A percentile compares a stretch with the other conserved stretches of the same genome.
Conservation (phyloP, 2,888 invertebrate genomes). For the Apamea sordens region DNA sequence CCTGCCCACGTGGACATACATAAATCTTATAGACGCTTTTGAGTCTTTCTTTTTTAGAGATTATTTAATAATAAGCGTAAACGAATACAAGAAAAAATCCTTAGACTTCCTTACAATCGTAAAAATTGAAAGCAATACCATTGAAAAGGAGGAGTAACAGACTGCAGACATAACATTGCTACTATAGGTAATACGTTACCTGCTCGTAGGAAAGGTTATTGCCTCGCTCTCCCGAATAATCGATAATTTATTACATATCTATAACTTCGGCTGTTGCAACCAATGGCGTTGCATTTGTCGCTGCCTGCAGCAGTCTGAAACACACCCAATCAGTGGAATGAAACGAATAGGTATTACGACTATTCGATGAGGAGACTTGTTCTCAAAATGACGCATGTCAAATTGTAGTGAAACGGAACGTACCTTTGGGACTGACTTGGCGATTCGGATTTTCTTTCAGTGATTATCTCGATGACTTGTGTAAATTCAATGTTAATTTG, state of each 20-base stretch:
- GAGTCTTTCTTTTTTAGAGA: neutral
- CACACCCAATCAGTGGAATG: constrained; percentile 37
- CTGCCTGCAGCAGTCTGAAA: constrained; percentile 41
- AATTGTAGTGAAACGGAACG: constrained; percentile 81
- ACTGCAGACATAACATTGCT: neutral
- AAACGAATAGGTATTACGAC: constrained; percentile 25
- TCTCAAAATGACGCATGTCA: constrained; percentile 66
- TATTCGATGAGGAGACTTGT: constrained; percentile 30
- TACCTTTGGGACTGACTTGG: constrained; percentile 70
- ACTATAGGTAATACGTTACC: constrained; percentile 6
- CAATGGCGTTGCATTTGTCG: constrained; percentile 39
- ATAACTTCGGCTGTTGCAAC: constrained; percentile 45
- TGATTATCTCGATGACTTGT: constrained; percentile 84
- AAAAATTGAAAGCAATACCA: neutral
- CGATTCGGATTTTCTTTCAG: constrained; percentile 71
- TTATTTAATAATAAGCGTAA: neutral
- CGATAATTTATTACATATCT: constrained; percentile 44
- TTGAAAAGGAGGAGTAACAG: neutral
- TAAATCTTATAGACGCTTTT: neutral
- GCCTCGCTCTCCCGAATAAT: constrained; percentile 30
- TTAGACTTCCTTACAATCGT: neutral
- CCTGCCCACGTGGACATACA: neutral
- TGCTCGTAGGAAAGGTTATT: constrained; percentile 28
- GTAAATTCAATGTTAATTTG: constrained; percentile 84
- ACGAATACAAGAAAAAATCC: neutral